Percentiles rank a stretch among this genome's conserved stretches.
Conservation (phyloP, 2,888 invertebrate species). For the Perizoma flavofasciatum region DNA sequence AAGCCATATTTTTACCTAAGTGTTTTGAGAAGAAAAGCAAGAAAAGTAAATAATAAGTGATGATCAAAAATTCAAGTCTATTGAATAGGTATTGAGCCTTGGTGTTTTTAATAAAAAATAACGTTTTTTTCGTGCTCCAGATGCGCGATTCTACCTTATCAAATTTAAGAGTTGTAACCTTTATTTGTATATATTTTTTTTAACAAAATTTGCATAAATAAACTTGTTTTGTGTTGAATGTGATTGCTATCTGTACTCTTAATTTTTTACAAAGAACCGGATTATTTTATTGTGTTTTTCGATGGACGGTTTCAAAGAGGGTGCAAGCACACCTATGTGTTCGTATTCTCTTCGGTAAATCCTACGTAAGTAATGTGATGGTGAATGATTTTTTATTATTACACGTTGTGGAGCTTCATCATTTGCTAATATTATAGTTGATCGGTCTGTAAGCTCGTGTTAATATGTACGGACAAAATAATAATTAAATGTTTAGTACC, state of each 20-base stretch:
- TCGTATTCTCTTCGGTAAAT: conserved; percentile 34
- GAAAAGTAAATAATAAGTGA: too few relatives aligned
- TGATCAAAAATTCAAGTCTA: too few relatives aligned
- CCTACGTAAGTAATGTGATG: conserved; percentile 26
- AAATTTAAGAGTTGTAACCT: not conserved
- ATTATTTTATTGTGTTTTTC: conserved; percentile 79
- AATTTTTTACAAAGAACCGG: conserved; percentile 65
- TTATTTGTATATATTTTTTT: too few relatives aligned
- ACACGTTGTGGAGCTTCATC: conserved; percentile 27
- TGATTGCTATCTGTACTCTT: conserved; percentile 50
- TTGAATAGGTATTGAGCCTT: too few relatives aligned
- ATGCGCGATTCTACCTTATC: too few relatives aligned
- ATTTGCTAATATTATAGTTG: conserved; percentile 19
- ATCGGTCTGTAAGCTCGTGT: not conserved
- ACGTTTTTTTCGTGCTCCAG: too few relatives aligned
- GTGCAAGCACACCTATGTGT: conserved; percentile 43
- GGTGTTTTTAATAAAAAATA: too few relatives aligned
- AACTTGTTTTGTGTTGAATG: conserved; percentile 18
- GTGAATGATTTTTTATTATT: conserved; percentile 29
- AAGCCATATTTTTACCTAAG: too few relatives aligned
- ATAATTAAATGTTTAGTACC: too few relatives aligned
- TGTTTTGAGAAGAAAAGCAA: too few relatives aligned
- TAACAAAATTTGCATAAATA: not conserved
- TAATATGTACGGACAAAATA: too few relatives aligned
- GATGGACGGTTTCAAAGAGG: conserved; percentile 59